Percentiles rank a stretch among this genome's conserved stretches.
phyloP scores from a whole-genome alignment of 2,797 vertebrate genomes.

The Heliangelus exortis region DNA sequence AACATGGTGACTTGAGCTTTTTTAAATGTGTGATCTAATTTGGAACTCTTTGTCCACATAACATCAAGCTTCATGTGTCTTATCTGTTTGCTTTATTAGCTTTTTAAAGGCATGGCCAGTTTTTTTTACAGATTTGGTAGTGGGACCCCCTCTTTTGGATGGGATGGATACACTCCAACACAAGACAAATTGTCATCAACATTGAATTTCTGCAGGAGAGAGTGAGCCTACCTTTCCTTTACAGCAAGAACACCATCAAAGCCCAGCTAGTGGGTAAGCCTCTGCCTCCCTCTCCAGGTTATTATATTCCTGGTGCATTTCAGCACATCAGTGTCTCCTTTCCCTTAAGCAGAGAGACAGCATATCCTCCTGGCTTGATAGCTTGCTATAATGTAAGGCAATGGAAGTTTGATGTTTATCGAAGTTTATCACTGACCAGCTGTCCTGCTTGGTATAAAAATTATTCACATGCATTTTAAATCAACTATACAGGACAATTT shows the following conservation, averaged over 20 bases:
- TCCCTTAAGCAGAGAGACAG: background rate
- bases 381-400: background rate
- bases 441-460: background rate
- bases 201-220: background rate
- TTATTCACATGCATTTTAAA: background rate
- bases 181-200: background rate
- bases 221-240: background rate
- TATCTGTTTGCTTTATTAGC: background rate
- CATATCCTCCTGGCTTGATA: background rate
- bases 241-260: background rate
- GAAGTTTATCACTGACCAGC: background rate
- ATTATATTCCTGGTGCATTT: background rate
- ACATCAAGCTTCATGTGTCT: background rate
- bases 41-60: background rate
- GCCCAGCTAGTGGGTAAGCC: background rate
- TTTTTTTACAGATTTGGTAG: background rate
- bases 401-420: background rate
- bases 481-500: background rate
- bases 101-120: background rate
- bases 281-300: background rate
- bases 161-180: rapidly evolving
- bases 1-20: background rate
- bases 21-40: background rate
- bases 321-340: background rate
- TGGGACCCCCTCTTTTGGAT: background rate